Conservation (phyloP, 2,797 vertebrate species). For the Okamejei kenojei region DNA sequence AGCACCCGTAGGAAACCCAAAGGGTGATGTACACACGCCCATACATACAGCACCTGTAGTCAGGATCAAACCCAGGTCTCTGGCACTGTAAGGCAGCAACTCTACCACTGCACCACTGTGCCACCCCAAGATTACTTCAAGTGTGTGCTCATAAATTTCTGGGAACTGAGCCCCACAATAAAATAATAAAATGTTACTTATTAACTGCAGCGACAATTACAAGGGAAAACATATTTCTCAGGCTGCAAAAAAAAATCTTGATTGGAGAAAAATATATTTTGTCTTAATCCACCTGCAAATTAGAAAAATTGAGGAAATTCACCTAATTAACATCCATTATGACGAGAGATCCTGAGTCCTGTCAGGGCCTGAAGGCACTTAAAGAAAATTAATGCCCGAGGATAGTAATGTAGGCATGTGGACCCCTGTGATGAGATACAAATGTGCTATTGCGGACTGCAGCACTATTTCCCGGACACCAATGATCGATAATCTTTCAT, state of each 20-base stretch:
- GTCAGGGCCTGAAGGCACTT: neutral
- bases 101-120: too few relatives aligned
- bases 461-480: neutral
- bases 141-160: too few relatives aligned
- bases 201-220: neutral
- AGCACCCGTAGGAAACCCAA: too few relatives aligned
- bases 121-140: too few relatives aligned
- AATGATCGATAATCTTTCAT: neutral
- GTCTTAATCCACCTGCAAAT: neutral
- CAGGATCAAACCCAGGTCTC: too few relatives aligned
- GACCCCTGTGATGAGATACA: neutral
- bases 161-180: neutral
- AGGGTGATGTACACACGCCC: too few relatives aligned
- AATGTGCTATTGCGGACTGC: neutral
- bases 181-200: neutral
- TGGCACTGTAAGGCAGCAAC: too few relatives aligned
- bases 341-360: neutral
- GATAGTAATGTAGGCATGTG: neutral
- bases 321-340: neutral
- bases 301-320: neutral
- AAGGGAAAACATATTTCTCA: neutral
- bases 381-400: too few relatives aligned
- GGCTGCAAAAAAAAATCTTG: neutral
- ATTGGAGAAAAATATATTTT: neutral
- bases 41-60: too few relatives aligned